Conservation (phyloP, 2,797 vertebrate genomes). For the Pseudochromis fuscus region DNA sequence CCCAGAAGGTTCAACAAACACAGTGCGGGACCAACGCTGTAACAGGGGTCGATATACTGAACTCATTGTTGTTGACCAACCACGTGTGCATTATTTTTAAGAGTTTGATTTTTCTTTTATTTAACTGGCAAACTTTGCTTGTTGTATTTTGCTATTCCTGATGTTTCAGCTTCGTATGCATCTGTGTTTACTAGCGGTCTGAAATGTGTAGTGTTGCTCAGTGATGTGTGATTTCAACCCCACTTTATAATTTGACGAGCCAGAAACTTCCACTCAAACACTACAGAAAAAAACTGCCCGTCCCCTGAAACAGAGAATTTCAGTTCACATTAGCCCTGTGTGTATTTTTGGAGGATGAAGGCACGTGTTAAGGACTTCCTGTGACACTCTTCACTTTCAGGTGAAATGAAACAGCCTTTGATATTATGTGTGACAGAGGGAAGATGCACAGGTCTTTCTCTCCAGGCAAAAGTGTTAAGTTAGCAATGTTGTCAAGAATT, state of each 20-base stretch:
- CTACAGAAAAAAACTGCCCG: neutral
- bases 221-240: slow-evolving; percentile 1
- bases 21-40: neutral
- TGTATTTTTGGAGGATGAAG: slow-evolving; percentile 2
- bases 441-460: neutral
- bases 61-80: too few species aligned
- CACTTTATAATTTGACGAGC: neutral
- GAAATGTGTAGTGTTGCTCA: neutral
- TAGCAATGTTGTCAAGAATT: slow-evolving; percentile 6
- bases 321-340: neutral
- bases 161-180: neutral
- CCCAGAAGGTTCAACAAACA: slow-evolving; percentile 21
- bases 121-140: too few species aligned
- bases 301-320: too few species aligned
- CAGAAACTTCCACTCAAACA: neutral
- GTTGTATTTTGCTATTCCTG: neutral
- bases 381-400: slow-evolving; percentile 18
- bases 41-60: neutral
- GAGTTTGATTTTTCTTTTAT: too few species aligned
- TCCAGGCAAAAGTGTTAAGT: neutral
- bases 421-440: neutral
- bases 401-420: slow-evolving; percentile 25
- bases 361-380: neutral
- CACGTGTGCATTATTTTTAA: neutral
- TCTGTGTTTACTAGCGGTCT: neutral